Base-by-base conservation (phyloP, 1,140 invertebrate species). In the Pseudomyrmex pallidus region DNA sequence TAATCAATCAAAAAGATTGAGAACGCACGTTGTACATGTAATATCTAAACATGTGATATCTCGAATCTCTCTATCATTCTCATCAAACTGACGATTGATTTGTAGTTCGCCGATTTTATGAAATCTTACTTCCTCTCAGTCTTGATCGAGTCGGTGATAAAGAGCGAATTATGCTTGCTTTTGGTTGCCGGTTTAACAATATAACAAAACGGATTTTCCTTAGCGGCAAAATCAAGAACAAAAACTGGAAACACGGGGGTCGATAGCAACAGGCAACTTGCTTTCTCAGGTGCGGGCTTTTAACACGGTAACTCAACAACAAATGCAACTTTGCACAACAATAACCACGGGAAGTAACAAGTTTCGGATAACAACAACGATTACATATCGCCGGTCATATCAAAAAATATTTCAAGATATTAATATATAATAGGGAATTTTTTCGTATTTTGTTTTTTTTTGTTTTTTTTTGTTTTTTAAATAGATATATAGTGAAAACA, bases 81-180 rank as follows among this genome's bases (percentile, higher is more conserved):
- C 10, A n/a, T 63, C 15, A 59, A 56, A 48, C 9, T 68, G 44
- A 67, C 13, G 54, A 80, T 72, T n/a, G 66, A 80, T 80, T 80
- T 80, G 76, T 80, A 80, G 70, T 80, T 72, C 66, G 66, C 76
- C 54, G 22, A 52, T 80, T 35, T 35, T 35, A 35, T 48, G 64
- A 54, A 50, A 50, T 72, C 54, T 61, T 61, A 9, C 52, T 44
- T 66, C 46, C 20, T 77, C 20, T 77, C 20, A 20, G 44, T 76
- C 12, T 66, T 70, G 72, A 70, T 59, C 35, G 35, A 35, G 35
- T 77, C 62, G 25, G 44, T 78, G 64, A 78, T 59, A 46, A 13
- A 72, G 44, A 59, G 20, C 66, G 76, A 72, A 80, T 72, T 80
- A 80, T 70, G 76, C 76, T 72, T 80, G 66, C 76, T 80, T 78